A percentile compares a stretch with the other conserved stretches of the same genome.
These are phyloP conservation scores for Heliconius sara DNA, from an alignment of 2,888 invertebrate species.

Conservation along the genomic window DNA sequence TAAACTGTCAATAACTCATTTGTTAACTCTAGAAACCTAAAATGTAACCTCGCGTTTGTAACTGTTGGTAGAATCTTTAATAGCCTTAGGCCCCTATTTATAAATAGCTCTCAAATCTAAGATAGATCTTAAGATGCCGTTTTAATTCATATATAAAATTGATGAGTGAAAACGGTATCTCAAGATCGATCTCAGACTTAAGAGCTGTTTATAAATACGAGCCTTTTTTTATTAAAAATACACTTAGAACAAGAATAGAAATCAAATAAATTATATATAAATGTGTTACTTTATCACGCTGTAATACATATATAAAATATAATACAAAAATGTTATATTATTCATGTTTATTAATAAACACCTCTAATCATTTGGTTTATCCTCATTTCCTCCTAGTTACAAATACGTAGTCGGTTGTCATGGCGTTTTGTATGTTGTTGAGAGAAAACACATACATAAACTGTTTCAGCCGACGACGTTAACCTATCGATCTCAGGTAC, in stretches of 20 bases:
- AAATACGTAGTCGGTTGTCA: slow-evolving; percentile 14
- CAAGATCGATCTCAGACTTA: not conserved
- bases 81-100: not conserved
- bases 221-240: no score
- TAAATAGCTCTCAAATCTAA: no score
- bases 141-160: no score
- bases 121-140: no score
- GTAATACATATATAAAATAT: not conserved
- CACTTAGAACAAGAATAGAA: not conserved
- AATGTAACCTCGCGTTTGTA: slow-evolving; percentile 12
- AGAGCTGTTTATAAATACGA: no score
- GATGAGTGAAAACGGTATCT: not conserved
- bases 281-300: not conserved
- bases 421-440: not conserved
- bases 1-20: not conserved
- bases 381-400: not conserved
- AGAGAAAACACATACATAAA: not conserved
- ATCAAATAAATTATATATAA: not conserved
- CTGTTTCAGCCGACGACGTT: slow-evolving; percentile 19
- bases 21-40: not conserved
- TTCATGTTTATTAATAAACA: slow-evolving; percentile 23
- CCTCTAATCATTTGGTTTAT: slow-evolving; percentile 7
- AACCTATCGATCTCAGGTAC: slow-evolving; percentile 35
- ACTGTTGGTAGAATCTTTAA: slow-evolving; percentile 10
- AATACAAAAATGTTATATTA: not conserved